Conservation (phyloP, 2,797 vertebrate genomes). For the Neostethus bicornis region DNA sequence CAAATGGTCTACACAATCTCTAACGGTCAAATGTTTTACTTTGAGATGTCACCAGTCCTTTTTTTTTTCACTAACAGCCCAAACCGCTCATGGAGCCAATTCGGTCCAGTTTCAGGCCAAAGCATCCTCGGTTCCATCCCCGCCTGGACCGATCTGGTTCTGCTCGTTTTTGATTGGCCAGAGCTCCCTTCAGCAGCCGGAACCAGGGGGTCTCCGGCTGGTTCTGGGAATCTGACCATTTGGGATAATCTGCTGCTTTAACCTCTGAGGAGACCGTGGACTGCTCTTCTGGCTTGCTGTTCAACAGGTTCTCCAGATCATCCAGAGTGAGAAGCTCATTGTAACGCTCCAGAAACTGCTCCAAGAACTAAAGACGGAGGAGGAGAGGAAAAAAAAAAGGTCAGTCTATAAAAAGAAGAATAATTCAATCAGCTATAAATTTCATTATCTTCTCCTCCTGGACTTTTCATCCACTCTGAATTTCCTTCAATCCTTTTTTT, state of each 20-base stretch:
- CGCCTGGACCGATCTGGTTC: conserved; percentile 81
- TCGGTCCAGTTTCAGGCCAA: conserved; percentile 88
- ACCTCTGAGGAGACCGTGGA: conserved; percentile 64
- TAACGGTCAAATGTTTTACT: conserved; percentile 28
- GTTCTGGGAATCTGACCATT: conserved; percentile 74
- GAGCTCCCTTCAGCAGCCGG: conserved; percentile 80
- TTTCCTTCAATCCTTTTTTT: conserved; percentile 26
- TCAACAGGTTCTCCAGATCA: conserved; percentile 81
- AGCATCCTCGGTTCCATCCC: conserved; percentile 85
- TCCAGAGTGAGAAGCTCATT: conserved; percentile 83
- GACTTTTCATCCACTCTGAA: conserved; percentile 33
- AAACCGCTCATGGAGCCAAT: conserved; percentile 89
- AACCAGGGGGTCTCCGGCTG: conserved; percentile 79
- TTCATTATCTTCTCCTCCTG: conserved; percentile 54
- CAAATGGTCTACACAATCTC: conserved; percentile 47
- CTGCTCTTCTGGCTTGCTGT: conserved; percentile 75
- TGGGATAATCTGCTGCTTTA: conserved; percentile 75
- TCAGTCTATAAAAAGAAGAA: conserved; percentile 35
- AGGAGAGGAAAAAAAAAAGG: conserved; percentile 13
- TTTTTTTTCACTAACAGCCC: conserved; percentile 80
- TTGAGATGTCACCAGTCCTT: conserved; percentile 53
- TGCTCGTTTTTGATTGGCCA: conserved; percentile 82
- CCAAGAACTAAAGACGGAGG: conserved; percentile 70
- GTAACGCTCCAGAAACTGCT: conserved; percentile 82
- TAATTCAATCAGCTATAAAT: conserved; percentile 71